Evolutionary conservation across 92 coral and sea anemone genomes (phyloP), one percentile per base, ranked within the genome.

Genomic region (Epizoanthus stellaris): DNA sequence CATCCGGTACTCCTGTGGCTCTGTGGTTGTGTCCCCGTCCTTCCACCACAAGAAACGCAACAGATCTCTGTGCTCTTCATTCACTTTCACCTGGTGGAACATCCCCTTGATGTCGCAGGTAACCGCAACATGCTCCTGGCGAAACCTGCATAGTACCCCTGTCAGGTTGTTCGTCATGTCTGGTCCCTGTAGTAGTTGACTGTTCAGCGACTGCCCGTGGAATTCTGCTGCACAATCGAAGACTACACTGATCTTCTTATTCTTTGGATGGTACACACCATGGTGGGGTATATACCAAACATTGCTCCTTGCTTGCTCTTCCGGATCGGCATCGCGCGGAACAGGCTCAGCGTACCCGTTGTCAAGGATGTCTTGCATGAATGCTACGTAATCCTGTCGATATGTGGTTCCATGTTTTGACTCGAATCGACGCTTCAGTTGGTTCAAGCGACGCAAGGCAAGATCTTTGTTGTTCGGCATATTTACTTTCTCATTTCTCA

Each of bases 341-440:
- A 20, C 67, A 42, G 25, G 74, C 74, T 85, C 92, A 0, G 91
- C 88, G 75, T 60, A 79, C 9, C 95, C 90, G 13, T 76, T 81
- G 13, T 77, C 77, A 17, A 90, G 82, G 38, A 92, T 76, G 40
- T 90, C 87, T 10, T 73, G 34, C 90, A 93, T 77, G 52, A 84
- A 77, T 52, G 85, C 81, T 25, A 70, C 83, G 30, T 88, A 88
- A 64, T 87, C 87, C 14, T 60, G 66, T 19, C 81, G 80, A 76
- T 82, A 82, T 45, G 47, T 47, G 65, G 40, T 69, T 39, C 54
- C 57, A 68, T 20, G 69, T 30, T 85, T 70, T 4, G 88, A 65
- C 15, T 67, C 65, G 16, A 85, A 76, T 19, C 84, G 69, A 13
- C 76, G 47, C 20, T 85, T 85, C 56, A 76, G 82, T 12, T 67